These are phyloP conservation scores for Uloborus plumipes DNA, from an alignment of 2,888 invertebrate species.

Conservation along the genomic window DNA sequence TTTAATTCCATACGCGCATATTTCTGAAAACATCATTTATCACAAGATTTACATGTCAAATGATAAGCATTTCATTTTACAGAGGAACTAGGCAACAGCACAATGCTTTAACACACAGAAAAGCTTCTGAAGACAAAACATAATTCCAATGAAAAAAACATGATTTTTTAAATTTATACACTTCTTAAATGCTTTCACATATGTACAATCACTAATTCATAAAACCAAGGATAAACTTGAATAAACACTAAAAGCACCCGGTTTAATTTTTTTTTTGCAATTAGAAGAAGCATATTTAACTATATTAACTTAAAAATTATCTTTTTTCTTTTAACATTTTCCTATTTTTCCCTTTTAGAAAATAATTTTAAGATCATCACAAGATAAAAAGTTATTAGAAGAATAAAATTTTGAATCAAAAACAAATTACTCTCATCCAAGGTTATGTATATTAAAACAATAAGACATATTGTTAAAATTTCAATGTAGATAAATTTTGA, in stretches of 20 bases:
- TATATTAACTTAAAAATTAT: no score
- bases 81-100: constrained; percentile 46
- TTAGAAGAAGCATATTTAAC: no score
- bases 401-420: no score
- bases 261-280: background rate
- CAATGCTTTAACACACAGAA: constrained; percentile 14
- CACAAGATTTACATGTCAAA: constrained; percentile 28
- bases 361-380: no score
- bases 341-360: no score
- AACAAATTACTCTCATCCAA: no score
- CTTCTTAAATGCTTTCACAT: constrained; percentile 23
- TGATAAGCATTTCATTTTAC: constrained; percentile 25
- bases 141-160: constrained; percentile 10
- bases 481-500: no score
- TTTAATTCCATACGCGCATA: no score
- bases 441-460: no score
- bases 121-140: constrained; percentile 17
- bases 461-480: no score
- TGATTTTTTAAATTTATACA: background rate
- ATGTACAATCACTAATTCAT: constrained; percentile 16
- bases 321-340: no score
- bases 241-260: constrained; percentile 5
- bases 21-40: constrained; percentile 3
- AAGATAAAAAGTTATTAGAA: no score
- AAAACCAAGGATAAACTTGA: constrained; percentile 24